These are phyloP conservation scores for Paedocypris micromegethes DNA, from an alignment of 2,797 vertebrate genomes.

Conservation along the genomic window DNA sequence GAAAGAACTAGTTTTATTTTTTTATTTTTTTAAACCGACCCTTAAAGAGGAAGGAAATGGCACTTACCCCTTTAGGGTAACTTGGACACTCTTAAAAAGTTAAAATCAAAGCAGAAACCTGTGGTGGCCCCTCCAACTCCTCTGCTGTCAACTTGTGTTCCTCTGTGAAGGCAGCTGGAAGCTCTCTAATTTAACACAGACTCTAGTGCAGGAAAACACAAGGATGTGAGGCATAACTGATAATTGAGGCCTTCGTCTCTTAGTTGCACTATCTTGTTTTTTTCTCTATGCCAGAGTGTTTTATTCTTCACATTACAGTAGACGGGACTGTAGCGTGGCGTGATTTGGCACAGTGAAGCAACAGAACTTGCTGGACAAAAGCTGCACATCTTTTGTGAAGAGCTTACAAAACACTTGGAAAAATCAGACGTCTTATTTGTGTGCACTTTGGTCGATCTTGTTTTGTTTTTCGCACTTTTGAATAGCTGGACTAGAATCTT, in stretches of 20 bases:
- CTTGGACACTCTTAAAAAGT: slow-evolving; percentile 23
- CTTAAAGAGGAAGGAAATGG: slow-evolving; percentile 18
- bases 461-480: slow-evolving; percentile 23
- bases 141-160: slow-evolving; percentile 50
- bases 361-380: slow-evolving; percentile 29
- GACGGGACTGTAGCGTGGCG: slow-evolving; percentile 44
- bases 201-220: slow-evolving; percentile 26
- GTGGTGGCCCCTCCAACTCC: slow-evolving; percentile 14
- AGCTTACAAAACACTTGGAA: slow-evolving; percentile 13
- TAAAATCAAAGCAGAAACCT: slow-evolving; percentile 38
- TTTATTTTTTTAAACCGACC: slow-evolving; percentile 18
- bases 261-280: slow-evolving; percentile 27
- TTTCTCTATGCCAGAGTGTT: slow-evolving; percentile 37
- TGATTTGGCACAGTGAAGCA: slow-evolving; percentile 34
- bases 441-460: slow-evolving; percentile 31
- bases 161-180: slow-evolving; percentile 27
- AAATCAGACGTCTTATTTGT: slow-evolving; percentile 26
- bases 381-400: not conserved
- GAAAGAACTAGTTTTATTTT: not conserved
- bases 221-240: slow-evolving; percentile 31
- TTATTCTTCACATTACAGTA: slow-evolving; percentile 48
- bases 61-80: slow-evolving; percentile 10
- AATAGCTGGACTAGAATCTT: slow-evolving; percentile 33
- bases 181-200: slow-evolving; percentile 35
- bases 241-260: slow-evolving; percentile 27